Percentiles rank a stretch among this genome's conserved stretches.
phyloP scores from a whole-genome alignment of 2,888 invertebrate genomes.

The Mycalesis mineus region DNA sequence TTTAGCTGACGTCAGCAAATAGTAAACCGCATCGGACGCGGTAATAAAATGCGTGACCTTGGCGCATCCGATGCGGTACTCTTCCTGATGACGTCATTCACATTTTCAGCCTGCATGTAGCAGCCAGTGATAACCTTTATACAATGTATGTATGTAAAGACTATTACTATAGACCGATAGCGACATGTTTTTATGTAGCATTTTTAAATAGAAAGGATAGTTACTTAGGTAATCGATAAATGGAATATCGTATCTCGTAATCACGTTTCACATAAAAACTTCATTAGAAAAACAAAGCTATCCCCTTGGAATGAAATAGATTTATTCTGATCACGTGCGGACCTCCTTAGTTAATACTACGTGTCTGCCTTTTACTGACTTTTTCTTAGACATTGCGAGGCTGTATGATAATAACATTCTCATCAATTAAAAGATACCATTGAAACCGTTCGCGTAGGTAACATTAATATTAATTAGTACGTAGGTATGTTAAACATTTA shows the following conservation, averaged over 20 bases:
- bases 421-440: neutral
- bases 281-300: neutral
- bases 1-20: too few species aligned
- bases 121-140: too few species aligned
- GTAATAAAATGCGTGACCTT: too few species aligned
- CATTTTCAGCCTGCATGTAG: too few species aligned
- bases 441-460: neutral
- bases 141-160: too few species aligned
- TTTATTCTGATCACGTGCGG: constrained; percentile 59
- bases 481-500: neutral
- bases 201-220: too few species aligned
- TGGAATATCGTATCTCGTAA: neutral
- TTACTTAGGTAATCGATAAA: too few species aligned
- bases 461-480: neutral
- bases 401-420: neutral
- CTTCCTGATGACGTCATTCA: too few species aligned
- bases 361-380: constrained; percentile 37
- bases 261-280: neutral
- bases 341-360: constrained; percentile 60
- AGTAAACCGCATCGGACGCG: too few species aligned
- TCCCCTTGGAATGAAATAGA: constrained; percentile 14
- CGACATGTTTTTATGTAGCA: too few species aligned
- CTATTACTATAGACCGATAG: too few species aligned
- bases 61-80: too few species aligned
- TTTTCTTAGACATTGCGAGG: neutral